A percentile compares a stretch with the other conserved stretches of the same genome.
Conservation (phyloP, 2,888 invertebrate genomes). For the Siphonodentalium dalli region DNA sequence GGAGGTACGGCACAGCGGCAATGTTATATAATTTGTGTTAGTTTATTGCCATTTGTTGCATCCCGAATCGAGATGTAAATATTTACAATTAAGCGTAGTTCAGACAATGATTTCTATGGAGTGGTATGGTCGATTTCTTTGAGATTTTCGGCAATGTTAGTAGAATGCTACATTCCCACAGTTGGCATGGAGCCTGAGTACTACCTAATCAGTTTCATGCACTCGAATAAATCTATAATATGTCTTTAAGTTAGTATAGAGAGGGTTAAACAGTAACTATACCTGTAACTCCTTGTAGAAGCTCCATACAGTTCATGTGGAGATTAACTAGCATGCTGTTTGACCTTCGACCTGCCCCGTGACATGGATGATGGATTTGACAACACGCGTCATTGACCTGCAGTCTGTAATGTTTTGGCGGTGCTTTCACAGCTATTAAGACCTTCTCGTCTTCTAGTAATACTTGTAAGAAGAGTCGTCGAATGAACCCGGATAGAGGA, state of each 20-base stretch:
- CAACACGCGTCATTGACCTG: constrained; percentile 40
- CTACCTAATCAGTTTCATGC: too few species aligned
- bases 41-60: too few species aligned
- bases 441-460: constrained; percentile 86
- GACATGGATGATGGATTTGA: constrained; percentile 72
- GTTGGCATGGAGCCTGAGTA: too few species aligned
- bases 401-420: constrained; percentile 37
- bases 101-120: too few species aligned
- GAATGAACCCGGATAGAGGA: constrained; percentile 81
- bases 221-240: not conserved
- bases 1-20: too few species aligned
- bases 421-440: constrained; percentile 73
- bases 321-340: constrained; percentile 78
- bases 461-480: constrained; percentile 84
- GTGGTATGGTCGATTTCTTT: too few species aligned
- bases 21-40: not conserved
- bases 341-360: constrained; percentile 77
- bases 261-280: too few species aligned
- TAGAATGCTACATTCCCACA: too few species aligned
- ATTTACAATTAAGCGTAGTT: too few species aligned
- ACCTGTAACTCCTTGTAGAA: constrained; percentile 72
- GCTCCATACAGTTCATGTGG: constrained; percentile 77
- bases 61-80: too few species aligned
- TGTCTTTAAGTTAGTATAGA: too few species aligned
- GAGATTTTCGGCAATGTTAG: too few species aligned